Percentiles rank a stretch among this genome's conserved stretches.
Conservation (phyloP, 2,113 vertebrate species). For the Platysternon megacephalum region DNA sequence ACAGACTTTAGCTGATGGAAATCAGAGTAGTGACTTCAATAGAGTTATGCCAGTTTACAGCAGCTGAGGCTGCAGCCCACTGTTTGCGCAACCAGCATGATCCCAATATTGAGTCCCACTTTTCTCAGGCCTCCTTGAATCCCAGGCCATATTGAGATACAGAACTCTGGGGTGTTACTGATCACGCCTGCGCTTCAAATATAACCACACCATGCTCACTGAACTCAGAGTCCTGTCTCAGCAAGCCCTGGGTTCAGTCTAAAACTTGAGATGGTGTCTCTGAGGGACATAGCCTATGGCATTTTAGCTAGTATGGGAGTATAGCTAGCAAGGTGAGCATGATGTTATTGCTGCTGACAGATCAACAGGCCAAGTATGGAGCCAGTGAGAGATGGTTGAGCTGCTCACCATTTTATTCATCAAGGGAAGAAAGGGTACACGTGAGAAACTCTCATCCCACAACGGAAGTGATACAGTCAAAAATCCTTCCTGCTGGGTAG, state of each 20-base stretch:
- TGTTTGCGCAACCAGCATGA: background rate
- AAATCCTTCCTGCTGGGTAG: background rate
- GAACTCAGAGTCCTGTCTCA: background rate
- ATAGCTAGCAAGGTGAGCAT: background rate
- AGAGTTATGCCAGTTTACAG: background rate
- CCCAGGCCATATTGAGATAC: background rate
- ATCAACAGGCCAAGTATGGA: background rate
- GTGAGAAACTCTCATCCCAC: background rate
- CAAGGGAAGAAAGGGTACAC: too few species aligned
- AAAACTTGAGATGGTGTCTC: background rate
- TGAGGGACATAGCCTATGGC: background rate
- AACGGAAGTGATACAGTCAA: background rate
- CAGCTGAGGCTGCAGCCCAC: background rate
- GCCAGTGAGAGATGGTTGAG: background rate
- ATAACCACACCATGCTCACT: background rate
- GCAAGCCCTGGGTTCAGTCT: background rate
- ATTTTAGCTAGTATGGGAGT: background rate
- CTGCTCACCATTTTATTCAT: background rate
- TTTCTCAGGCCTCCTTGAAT: background rate
- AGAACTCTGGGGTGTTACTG: background rate
- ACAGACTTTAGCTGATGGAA: background rate
- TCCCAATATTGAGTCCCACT: background rate
- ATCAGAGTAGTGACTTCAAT: background rate
- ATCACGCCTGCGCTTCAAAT: background rate
- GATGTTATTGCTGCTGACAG: background rate